Conservation (phyloP, 2,888 invertebrate genomes). For the Metopia argyrocephala region DNA sequence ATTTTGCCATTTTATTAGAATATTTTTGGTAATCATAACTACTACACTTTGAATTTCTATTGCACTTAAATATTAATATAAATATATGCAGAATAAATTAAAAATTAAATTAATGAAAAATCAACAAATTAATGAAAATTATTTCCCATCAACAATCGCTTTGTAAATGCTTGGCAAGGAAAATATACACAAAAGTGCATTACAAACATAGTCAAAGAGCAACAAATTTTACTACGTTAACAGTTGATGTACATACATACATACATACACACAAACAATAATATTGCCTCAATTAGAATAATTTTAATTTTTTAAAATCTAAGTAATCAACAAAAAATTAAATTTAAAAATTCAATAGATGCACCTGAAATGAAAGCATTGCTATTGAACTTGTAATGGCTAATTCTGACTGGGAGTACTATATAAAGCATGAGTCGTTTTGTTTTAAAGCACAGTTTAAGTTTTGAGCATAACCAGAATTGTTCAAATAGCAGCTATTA, state of each 20-base stretch:
- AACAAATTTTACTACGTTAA: conserved; percentile 6
- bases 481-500: conserved; percentile 3
- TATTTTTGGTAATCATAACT: conserved; percentile 6
- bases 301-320: background rate
- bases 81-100: conserved; percentile 32
- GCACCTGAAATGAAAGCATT: conserved; percentile 19
- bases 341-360: conserved; percentile 20
- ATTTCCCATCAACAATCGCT: conserved; percentile 35
- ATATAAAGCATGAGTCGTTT: conserved; percentile 35
- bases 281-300: too few species aligned
- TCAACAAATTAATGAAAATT: conserved; percentile 23
- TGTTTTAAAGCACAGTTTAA: conserved; percentile 21
- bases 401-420: background rate
- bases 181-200: conserved; percentile 3
- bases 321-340: conserved; percentile 35
- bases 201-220: background rate
- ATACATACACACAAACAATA: too few species aligned
- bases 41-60: conserved; percentile 2
- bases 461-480: conserved; percentile 29
- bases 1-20: background rate
- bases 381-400: too few species aligned
- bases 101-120: conserved; percentile 16
- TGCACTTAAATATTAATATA: background rate
- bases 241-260: too few species aligned
- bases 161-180: conserved; percentile 2